Evolutionary conservation across 2,888 invertebrate species (phyloP).

Genomic region (Lycophotia porphyrea): DNA sequence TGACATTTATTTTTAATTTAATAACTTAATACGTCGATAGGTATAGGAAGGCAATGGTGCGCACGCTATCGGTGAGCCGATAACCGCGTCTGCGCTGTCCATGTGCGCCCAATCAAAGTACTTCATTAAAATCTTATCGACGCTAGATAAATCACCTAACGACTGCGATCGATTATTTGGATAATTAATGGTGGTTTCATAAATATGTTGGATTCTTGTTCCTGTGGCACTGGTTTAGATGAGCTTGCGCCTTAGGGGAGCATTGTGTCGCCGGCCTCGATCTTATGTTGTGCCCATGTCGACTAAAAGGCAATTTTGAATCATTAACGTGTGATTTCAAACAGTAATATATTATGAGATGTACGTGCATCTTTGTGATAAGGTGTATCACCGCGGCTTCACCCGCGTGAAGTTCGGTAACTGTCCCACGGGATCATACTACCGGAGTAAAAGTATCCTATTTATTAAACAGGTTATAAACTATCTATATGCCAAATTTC

Average conservation of each 20-base stretch:
- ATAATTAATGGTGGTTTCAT: conserved; percentile 88
- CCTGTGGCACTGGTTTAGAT: conserved; percentile 77
- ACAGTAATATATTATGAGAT: conserved; percentile 28
- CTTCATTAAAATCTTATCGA: conserved; percentile 91
- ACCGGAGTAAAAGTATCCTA: too few relatives aligned
- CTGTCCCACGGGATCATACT: too few relatives aligned
- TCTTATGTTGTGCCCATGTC: conserved; percentile 28
- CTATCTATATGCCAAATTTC: too few relatives aligned
- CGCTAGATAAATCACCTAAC: conserved; percentile 90
- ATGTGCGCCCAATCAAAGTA: conserved; percentile 89
- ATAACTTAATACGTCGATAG: conserved; percentile 89
- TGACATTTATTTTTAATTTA: conserved; percentile 87
- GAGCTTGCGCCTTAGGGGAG: conserved; percentile 71
- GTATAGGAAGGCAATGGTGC: conserved; percentile 86
- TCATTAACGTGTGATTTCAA: conserved; percentile 54
- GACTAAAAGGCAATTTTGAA: conserved; percentile 43
- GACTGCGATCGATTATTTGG: conserved; percentile 89
- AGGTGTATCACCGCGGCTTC: too few relatives aligned
- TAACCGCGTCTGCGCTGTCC: conserved; percentile 84
- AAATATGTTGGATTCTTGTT: conserved; percentile 86
- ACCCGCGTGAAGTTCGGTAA: too few relatives aligned
- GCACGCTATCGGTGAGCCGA: conserved; percentile 84
- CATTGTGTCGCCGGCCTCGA: conserved; percentile 71
- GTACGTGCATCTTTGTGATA: background rate
- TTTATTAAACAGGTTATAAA: too few relatives aligned